phyloP scores from a whole-genome alignment of 2,113 vertebrate species.

The Xenotilapia leptura region DNA sequence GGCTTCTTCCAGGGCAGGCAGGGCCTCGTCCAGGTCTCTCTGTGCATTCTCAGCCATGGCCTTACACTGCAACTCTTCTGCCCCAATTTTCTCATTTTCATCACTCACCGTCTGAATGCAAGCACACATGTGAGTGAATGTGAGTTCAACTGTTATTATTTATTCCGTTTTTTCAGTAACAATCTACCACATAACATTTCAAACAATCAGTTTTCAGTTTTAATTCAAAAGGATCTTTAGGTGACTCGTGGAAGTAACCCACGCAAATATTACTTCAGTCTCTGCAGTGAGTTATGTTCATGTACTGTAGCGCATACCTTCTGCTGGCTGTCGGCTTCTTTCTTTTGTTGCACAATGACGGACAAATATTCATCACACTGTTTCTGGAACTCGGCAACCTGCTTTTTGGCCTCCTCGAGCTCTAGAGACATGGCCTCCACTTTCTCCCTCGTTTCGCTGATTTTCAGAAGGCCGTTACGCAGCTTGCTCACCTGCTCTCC shows the following conservation, averaged over 20 bases:
- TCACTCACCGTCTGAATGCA: constrained; percentile 73
- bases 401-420: constrained; percentile 79
- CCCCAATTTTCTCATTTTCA: constrained; percentile 78
- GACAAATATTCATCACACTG: constrained; percentile 83
- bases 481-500: constrained; percentile 80
- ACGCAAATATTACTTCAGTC: not conserved
- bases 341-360: constrained; percentile 81
- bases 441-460: constrained; percentile 80
- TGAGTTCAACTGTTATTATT: not conserved
- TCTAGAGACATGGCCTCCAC: constrained; percentile 85
- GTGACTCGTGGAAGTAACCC: not conserved
- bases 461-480: constrained; percentile 79
- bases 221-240: not conserved
- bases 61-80: constrained; percentile 83
- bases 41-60: constrained; percentile 82
- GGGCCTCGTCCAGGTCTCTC: constrained; percentile 82
- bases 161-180: not conserved
- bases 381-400: constrained; percentile 81
- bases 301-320: constrained; percentile 55
- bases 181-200: not conserved
- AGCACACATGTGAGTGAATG: not conserved
- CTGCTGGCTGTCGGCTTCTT: constrained; percentile 80
- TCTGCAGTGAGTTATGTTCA: not conserved
- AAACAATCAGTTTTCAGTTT: not conserved
- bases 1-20: constrained; percentile 85